These are phyloP conservation scores for Chloromyia formosa DNA, from an alignment of 2,888 invertebrate species.

Conservation along the genomic window DNA sequence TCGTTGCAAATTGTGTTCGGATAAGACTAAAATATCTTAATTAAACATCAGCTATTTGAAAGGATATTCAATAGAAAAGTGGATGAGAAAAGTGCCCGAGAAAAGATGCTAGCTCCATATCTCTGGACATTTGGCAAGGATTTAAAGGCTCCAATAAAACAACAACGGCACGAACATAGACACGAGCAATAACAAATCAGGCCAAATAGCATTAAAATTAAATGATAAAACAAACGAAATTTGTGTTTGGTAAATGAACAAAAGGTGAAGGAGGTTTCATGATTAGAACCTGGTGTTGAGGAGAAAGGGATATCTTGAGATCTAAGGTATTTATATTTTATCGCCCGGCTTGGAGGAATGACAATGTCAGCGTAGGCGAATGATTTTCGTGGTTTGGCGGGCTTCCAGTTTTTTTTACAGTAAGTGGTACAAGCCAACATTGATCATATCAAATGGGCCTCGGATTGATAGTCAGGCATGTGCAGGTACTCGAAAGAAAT, in stretches of 20 bases:
- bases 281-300: conserved; percentile 1
- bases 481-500: too few species aligned
- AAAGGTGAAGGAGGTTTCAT: background rate
- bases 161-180: too few species aligned
- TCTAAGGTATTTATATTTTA: background rate
- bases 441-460: too few species aligned
- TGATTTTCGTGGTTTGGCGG: too few species aligned
- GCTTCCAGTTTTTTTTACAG: too few species aligned
- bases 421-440: too few species aligned
- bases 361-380: too few species aligned
- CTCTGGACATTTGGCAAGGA: too few species aligned
- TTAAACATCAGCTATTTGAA: conserved; percentile 48
- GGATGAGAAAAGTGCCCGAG: background rate
- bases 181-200: conserved; percentile 6
- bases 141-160: too few species aligned
- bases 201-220: conserved; percentile 25
- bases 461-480: too few species aligned
- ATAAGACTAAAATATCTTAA: conserved; percentile 49
- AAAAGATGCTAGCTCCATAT: background rate
- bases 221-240: background rate
- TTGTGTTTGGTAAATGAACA: conserved; percentile 6
- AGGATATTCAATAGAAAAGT: conserved; percentile 12
- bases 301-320: background rate
- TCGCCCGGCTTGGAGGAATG: background rate
- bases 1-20: conserved; percentile 49